Base-by-base conservation (phyloP, 2,888 invertebrate genomes). In the Eueremaeus valkanovi region DNA sequence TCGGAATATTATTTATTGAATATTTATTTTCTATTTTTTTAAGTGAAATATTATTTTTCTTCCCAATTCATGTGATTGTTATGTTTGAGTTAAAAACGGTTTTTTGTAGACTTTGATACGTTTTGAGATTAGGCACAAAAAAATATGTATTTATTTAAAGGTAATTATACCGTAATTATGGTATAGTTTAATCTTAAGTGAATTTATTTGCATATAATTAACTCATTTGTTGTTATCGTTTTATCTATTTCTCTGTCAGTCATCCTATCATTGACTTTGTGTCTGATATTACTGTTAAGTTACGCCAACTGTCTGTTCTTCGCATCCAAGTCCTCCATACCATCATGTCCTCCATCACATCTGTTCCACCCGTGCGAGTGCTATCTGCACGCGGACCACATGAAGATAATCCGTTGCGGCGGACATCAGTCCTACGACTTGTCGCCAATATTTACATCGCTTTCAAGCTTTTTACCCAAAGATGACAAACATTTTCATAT, bases 401-500 rank as follows among this genome's bases (percentile, higher is more conserved):
- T 72, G 42, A 45, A 72, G n/a, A 72, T 75, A 3, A 75, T 75
- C 27, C 72, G 75, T 11, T 75, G 75, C 36, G 58, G 51, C 1
- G 75, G 75, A 31, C 51, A 75, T n/a, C 55, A 72, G 27, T n/a
- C 49, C 51, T 72, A 72, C 55, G 72, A 75, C 27, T 45, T 75
- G 40, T 55, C 31, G 24, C 55, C 75, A 16, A 72, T 75, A 29
- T 75, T 75, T 31, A 31, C 49, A 16, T 24, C 21, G n/a, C 21
- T 75, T 16, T 75, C 75, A 11, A 18, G 11, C 5, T 36, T 55
- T 45, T 42, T 75, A 24, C 3, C 18, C 3, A 72, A 21, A 21
- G 72, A 70, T 27, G 75, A 75, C 1, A 75, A 75, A 45, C 75
- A 75, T 42, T 75, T 75, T 51, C 72, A 75, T 63, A 75, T 75